phyloP scores from a whole-genome alignment of 2,113 vertebrate species.

The Nesogale talazaci region DNA sequence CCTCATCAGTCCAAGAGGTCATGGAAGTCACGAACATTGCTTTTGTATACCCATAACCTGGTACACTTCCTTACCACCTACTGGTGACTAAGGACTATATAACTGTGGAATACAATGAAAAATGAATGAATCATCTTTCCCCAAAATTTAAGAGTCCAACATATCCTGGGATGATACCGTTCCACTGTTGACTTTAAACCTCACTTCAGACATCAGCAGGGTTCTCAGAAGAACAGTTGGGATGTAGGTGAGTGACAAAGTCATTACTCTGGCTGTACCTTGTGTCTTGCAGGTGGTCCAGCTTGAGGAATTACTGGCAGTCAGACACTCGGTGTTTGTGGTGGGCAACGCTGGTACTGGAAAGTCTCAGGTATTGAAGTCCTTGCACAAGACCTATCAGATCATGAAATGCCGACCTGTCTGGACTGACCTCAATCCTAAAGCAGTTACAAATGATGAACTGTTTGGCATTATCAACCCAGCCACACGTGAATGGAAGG shows the following conservation, averaged over 20 bases:
- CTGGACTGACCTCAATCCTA: constrained; percentile 96
- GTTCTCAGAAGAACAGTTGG: not conserved
- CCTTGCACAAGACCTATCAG: constrained; percentile 94
- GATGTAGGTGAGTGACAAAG: too few relatives aligned
- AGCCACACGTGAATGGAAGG: constrained; percentile 96
- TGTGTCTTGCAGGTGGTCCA: constrained; percentile 91
- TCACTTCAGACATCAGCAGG: too few relatives aligned
- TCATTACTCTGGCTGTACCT: not conserved
- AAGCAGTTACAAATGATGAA: constrained; percentile 93
- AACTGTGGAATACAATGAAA: not conserved
- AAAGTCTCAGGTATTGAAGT: constrained; percentile 95
- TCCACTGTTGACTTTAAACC: not conserved
- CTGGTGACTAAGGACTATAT: not conserved
- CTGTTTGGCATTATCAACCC: constrained; percentile 94
- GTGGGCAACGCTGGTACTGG: constrained; percentile 95
- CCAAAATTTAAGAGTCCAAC: not conserved
- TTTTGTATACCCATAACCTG: not conserved
- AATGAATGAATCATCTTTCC: not conserved
- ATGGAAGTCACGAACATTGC: accelerated
- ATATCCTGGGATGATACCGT: too few relatives aligned
- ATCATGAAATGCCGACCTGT: constrained; percentile 91
- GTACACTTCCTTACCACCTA: not conserved
- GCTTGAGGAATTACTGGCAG: constrained; percentile 94
- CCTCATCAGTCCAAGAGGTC: not conserved
- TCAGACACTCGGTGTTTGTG: constrained; percentile 97